Evolutionary conservation across 2,888 invertebrate genomes (phyloP), one percentile per base, ranked within the genome.

Genomic region (Cephus pulcher): DNA sequence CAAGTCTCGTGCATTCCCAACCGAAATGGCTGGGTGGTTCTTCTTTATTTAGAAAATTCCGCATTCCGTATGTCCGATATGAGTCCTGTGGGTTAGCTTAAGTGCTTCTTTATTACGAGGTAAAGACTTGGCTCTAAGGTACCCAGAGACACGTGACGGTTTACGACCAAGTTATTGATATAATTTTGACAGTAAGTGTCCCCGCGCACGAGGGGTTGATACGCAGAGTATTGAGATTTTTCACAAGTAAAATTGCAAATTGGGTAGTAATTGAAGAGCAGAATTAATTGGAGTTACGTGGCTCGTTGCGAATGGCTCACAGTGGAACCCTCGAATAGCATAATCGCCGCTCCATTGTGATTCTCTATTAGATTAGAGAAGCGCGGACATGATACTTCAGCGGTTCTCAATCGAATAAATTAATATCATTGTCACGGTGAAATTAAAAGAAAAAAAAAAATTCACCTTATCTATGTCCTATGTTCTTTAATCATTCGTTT

Each of bases 21-120:
- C 56, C 81, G 81, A 80, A 78, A 81, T 78, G 82, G 78, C 78
- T 79, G 82, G 81, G 78, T 23, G 80, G 82, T 77, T 80, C 85
- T 56, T 86, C 88, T 88, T 88, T 88, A 88, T 89, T 88, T 86
- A 87, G 86, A 88, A 88, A 89, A 89, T 89, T 87, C 85, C 85
- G 81, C 88, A 85, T 87, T 87, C 87, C 85, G 79, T 80, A 70
- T 69, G 69, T 34, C 34, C 68, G 78, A 78, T 79, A 82, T 85
- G 84, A 86, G 71, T 71, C 32, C 33, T 34, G 23, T 32, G 12
- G 71, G 37, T n/a, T 74, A 23, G 11, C 74, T 71, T 74, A 74
- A 37, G 74, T 35, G 74, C 74, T 34, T 35, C 74, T 74, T 74
- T 37, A 74, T 74, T 74, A 74, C 11, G 34, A 23, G 23, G n/a